These are phyloP conservation scores for Antechinus stuartii DNA, from an alignment of 2,113 vertebrate species.

Conservation along the genomic window DNA sequence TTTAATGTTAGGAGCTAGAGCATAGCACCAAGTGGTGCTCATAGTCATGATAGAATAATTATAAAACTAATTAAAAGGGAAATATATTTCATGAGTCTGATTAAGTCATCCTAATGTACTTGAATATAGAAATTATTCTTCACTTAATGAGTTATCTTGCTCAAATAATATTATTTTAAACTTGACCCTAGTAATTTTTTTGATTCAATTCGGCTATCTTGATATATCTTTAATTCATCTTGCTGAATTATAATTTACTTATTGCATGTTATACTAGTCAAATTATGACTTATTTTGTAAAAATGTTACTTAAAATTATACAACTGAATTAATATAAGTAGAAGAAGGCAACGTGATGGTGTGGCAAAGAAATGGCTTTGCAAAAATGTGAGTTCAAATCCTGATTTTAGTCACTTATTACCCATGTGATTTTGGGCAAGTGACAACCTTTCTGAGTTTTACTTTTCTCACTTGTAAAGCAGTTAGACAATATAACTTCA, in stretches of 20 bases:
- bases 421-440: background rate
- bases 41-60: constrained; percentile 58
- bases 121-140: constrained; percentile 59
- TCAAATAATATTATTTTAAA: constrained; percentile 59
- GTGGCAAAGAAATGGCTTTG: background rate
- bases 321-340: constrained; percentile 34
- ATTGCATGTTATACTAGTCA: constrained; percentile 28
- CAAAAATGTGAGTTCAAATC: background rate
- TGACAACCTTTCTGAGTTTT: background rate
- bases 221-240: background rate
- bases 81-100: constrained; percentile 63
- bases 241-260: constrained; percentile 15
- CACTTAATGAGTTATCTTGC: constrained; percentile 54
- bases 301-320: constrained; percentile 6
- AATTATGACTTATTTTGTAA: constrained; percentile 21
- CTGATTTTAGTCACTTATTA: background rate
- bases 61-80: constrained; percentile 64
- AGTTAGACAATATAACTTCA: background rate
- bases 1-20: constrained; percentile 31
- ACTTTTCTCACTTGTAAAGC: background rate
- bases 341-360: background rate
- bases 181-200: constrained; percentile 47
- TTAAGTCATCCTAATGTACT: constrained; percentile 67
- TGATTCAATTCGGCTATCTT: constrained; percentile 23
- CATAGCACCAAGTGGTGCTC: constrained; percentile 67